Conservation (phyloP, 2,888 invertebrate species). For the Campopleginae sp. region DNA sequence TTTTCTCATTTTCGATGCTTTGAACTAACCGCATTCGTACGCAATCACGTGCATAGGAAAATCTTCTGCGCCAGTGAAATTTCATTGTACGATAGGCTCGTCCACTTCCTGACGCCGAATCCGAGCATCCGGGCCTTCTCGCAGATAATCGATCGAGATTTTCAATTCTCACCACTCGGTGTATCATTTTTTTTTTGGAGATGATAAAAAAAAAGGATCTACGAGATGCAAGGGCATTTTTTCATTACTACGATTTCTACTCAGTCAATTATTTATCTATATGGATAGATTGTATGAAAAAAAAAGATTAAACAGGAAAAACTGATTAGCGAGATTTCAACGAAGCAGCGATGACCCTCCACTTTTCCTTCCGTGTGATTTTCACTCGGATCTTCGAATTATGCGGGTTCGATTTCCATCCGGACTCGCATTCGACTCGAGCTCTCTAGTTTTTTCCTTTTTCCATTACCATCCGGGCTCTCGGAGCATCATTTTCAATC, state of each 20-base stretch:
- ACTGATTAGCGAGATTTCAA: constrained; percentile 4
- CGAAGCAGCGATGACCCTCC: constrained; percentile 39
- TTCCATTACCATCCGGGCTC: constrained; percentile 13
- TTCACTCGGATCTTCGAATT: constrained; percentile 30
- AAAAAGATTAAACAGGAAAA: constrained; percentile 6
- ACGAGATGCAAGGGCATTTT: not conserved
- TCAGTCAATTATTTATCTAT: not conserved
- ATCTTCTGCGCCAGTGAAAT: too few species aligned
- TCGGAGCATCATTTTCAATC: constrained; percentile 27
- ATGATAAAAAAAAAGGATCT: too few species aligned
- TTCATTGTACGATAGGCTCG: too few species aligned
- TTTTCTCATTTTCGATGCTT: too few species aligned
- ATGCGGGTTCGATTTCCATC: constrained; percentile 56
- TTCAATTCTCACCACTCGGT: too few species aligned
- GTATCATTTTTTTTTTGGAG: too few species aligned
- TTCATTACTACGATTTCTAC: not conserved
- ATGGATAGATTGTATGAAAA: not conserved
- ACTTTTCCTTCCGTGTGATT: constrained; percentile 19
- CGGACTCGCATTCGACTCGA: constrained; percentile 1
- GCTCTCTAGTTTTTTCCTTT: not conserved
- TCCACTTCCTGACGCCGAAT: too few species aligned
- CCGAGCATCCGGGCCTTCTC: too few species aligned
- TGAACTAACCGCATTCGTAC: too few species aligned
- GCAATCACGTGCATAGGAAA: too few species aligned
- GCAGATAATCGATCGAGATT: too few species aligned